Conservation (phyloP, 2,797 vertebrate genomes). For the Xyrichtys novacula region DNA sequence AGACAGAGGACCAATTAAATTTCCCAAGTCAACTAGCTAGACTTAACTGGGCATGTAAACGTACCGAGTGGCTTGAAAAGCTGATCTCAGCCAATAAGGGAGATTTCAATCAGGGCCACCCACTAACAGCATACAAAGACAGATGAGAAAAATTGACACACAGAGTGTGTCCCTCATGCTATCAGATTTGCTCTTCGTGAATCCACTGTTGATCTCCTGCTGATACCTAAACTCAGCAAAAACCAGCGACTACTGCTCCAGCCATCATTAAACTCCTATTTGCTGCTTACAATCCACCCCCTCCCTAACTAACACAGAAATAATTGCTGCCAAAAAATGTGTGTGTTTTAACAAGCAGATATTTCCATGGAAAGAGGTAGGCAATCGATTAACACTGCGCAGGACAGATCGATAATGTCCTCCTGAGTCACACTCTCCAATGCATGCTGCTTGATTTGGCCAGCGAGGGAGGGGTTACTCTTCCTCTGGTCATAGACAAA, state of each 20-base stretch:
- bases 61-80: conserved; percentile 10
- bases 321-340: conserved; percentile 41
- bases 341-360: conserved; percentile 48
- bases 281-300: conserved; percentile 31
- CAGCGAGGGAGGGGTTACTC: conserved; percentile 24
- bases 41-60: not conserved
- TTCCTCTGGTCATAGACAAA: conserved; percentile 45
- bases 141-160: conserved; percentile 60
- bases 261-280: conserved; percentile 30
- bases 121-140: conserved; percentile 25
- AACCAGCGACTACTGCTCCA: not conserved
- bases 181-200: conserved; percentile 3
- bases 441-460: conserved; percentile 29
- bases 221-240: conserved; percentile 26
- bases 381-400: conserved; percentile 47
- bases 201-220: conserved; percentile 1
- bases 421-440: conserved; percentile 49
- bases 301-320: conserved; percentile 33
- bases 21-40: too few relatives aligned
- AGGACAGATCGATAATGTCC: conserved; percentile 58
- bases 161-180: conserved; percentile 19
- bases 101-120: conserved; percentile 49
- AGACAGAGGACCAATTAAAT: too few relatives aligned
- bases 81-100: conserved; percentile 18
- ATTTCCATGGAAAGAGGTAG: conserved; percentile 46